These are phyloP conservation scores for Perdita meconis DNA, from an alignment of 2,888 invertebrate species.

Conservation along the genomic window DNA sequence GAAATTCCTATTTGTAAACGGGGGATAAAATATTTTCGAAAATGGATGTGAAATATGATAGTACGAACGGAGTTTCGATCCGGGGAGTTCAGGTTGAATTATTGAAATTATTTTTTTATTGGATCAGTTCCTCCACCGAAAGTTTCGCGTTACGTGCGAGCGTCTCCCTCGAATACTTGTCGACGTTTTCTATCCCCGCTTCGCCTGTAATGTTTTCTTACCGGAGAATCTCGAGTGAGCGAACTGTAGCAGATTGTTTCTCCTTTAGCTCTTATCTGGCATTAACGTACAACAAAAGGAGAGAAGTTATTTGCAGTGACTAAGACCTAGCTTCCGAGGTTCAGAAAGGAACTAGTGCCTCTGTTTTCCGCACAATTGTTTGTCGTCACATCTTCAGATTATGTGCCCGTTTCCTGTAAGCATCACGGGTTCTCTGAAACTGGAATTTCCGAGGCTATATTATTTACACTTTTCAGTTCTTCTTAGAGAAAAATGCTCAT, in stretches of 20 bases:
- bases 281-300: background rate
- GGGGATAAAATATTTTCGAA: background rate
- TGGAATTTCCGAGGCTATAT: background rate
- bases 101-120: no score
- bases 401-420: background rate
- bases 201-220: background rate
- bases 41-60: background rate
- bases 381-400: slow-evolving; percentile 18
- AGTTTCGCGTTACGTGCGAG: background rate
- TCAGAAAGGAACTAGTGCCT: background rate
- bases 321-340: background rate
- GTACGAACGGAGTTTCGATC: background rate
- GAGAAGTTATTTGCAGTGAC: slow-evolving; percentile 2
- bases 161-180: background rate
- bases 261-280: slow-evolving; percentile 1
- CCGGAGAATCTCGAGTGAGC: background rate
- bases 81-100: no score
- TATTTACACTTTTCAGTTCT: slow-evolving; percentile 3
- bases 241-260: slow-evolving; percentile 6
- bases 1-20: background rate
- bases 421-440: background rate
- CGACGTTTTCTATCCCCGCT: background rate
- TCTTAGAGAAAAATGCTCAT: background rate
- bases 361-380: slow-evolving; percentile 3
- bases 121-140: background rate